phyloP scores from a whole-genome alignment of 1,140 invertebrate species.

The Ectropis grisescens region DNA sequence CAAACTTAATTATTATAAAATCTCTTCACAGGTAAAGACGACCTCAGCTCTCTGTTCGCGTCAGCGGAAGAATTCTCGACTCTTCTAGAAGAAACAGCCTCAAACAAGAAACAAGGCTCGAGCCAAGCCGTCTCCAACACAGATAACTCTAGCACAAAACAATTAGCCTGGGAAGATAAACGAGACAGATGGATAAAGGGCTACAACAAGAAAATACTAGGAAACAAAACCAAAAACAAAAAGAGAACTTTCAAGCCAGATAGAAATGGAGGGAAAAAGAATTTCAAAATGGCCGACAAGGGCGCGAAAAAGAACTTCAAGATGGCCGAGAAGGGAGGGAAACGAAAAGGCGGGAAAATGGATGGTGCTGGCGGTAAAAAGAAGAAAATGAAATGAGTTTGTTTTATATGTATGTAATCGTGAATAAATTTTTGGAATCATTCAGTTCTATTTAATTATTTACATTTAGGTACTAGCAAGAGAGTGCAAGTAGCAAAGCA shows the following conservation, averaged over 20 bases:
- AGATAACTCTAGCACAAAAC: slow-evolving; percentile 76
- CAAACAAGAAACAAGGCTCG: slow-evolving; percentile 74
- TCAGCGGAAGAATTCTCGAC: slow-evolving; percentile 82
- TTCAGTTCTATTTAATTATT: no score
- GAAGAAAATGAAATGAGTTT: slow-evolving; percentile 27
- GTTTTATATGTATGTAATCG: slow-evolving; percentile 1
- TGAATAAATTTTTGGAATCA: slow-evolving; percentile 8
- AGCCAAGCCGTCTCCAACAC: slow-evolving; percentile 74
- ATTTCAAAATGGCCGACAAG: slow-evolving; percentile 26
- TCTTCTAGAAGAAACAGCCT: slow-evolving; percentile 77
- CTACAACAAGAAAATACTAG: slow-evolving; percentile 50
- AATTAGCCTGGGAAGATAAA: slow-evolving; percentile 77
- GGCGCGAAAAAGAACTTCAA: slow-evolving; percentile 18
- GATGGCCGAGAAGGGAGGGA: slow-evolving; percentile 28
- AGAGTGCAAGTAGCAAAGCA: no score
- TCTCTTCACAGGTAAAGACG: slow-evolving; percentile 46
- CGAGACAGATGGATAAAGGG: slow-evolving; percentile 65
- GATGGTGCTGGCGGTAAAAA: slow-evolving; percentile 29
- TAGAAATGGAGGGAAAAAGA: slow-evolving; percentile 36
- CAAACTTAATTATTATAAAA: no score
- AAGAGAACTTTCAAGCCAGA: slow-evolving; percentile 12
- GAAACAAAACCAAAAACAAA: slow-evolving; percentile 35
- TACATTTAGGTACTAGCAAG: no score
- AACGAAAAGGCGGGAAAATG: slow-evolving; percentile 30
- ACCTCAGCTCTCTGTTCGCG: slow-evolving; percentile 74